Evolutionary conservation across 53 echinoderm and acorn worm genomes (phyloP).

Genomic region (Zoroaster sp.): DNA sequence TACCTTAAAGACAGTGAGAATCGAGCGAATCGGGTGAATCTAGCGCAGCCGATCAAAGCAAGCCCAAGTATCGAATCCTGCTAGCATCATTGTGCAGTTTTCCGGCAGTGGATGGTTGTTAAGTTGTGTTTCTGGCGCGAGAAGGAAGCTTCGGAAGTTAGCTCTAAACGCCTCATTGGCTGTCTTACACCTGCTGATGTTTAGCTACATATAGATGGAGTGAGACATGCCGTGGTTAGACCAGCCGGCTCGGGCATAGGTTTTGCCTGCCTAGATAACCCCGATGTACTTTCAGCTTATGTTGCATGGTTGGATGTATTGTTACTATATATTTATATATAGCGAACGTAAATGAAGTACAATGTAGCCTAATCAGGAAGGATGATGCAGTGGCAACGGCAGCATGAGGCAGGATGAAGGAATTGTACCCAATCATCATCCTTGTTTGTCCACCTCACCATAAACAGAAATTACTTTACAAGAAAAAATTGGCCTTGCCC

Average conservation of each 20-base stretch:
- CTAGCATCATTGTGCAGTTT: slow-evolving; percentile 36
- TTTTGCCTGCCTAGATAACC: background rate
- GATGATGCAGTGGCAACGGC: too few species aligned
- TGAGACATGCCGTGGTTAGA: background rate
- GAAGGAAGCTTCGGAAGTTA: slow-evolving; percentile 25
- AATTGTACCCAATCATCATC: too few species aligned
- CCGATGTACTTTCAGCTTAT: background rate
- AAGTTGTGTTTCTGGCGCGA: background rate
- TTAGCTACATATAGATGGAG: background rate
- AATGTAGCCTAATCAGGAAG: too few species aligned
- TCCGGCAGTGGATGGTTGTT: slow-evolving; percentile 35
- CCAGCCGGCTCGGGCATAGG: background rate
- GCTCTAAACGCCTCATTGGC: slow-evolving; percentile 39
- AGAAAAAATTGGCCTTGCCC: too few species aligned
- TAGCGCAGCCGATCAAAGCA: slow-evolving; percentile 16
- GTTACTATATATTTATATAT: too few species aligned
- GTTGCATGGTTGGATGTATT: background rate
- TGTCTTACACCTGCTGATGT: slow-evolving; percentile 5
- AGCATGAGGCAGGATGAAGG: too few species aligned
- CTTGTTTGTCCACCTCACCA: too few species aligned
- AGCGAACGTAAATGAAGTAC: too few species aligned
- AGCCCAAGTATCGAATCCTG: slow-evolving; percentile 2
- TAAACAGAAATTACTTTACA: too few species aligned
- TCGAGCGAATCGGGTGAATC: background rate
- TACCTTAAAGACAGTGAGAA: background rate